Evolutionary conservation across 2,888 invertebrate species (phyloP).

Genomic region (Meteorus cinctellus): DNA sequence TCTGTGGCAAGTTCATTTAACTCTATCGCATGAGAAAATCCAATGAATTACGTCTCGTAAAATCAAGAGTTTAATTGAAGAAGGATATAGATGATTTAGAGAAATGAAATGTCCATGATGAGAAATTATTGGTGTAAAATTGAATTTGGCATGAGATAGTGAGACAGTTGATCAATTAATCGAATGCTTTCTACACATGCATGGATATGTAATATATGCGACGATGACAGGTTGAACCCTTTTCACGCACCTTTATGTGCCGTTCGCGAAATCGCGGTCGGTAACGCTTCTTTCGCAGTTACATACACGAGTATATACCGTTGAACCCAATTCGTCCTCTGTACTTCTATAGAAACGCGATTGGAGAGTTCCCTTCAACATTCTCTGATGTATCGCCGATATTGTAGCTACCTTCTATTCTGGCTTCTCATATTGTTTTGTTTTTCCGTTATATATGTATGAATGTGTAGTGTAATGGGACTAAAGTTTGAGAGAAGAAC

Average conservation of each 20-base stretch:
- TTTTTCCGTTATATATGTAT: constrained; percentile 25
- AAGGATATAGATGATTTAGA: not conserved
- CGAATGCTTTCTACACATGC: not conserved
- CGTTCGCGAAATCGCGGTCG: constrained; percentile 65
- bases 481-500: constrained; percentile 33
- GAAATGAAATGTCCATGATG: not conserved
- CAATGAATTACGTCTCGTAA: not conserved
- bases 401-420: constrained; percentile 68
- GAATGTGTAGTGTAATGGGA: constrained; percentile 9
- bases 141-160: not conserved
- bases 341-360: constrained; percentile 55
- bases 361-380: constrained; percentile 63
- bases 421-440: constrained; percentile 43
- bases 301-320: constrained; percentile 56
- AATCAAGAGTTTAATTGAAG: not conserved
- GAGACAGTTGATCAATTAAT: not conserved
- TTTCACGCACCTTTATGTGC: constrained; percentile 59
- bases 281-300: constrained; percentile 63
- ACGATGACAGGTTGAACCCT: constrained; percentile 46
- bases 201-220: not conserved
- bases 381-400: constrained; percentile 68
- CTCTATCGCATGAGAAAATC: not conserved
- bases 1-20: too few relatives aligned
- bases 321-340: constrained; percentile 60
- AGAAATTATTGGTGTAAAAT: not conserved